These are phyloP conservation scores for Drosophila seguyi DNA, from an alignment of 1,140 invertebrate genomes.

Conservation along the genomic window DNA sequence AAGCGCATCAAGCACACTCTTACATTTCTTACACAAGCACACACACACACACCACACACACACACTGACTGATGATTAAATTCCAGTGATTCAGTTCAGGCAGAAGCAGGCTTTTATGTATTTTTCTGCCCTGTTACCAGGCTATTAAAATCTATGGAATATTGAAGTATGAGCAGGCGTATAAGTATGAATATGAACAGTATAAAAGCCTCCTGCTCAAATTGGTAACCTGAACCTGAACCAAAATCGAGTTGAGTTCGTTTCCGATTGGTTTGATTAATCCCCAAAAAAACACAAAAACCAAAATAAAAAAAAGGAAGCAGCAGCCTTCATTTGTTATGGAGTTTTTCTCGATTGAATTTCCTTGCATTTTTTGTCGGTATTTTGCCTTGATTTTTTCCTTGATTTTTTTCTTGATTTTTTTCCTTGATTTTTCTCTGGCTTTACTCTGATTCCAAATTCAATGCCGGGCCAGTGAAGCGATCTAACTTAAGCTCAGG, in stretches of 20 bases:
- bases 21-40: conserved; percentile 6
- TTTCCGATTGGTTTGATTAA: conserved; percentile 46
- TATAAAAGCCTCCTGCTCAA: neutral
- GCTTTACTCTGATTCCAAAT: neutral
- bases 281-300: neutral
- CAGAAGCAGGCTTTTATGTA: conserved; percentile 6
- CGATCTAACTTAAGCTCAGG: conserved; percentile 17
- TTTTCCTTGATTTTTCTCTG: neutral
- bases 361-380: too few relatives aligned
- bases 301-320: neutral
- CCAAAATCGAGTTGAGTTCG: conserved; percentile 22
- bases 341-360: neutral
- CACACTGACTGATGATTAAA: conserved; percentile 66
- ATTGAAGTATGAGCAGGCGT: neutral
- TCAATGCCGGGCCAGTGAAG: conserved; percentile 7
- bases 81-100: conserved; percentile 70
- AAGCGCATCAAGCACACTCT: conserved; percentile 57
- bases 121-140: neutral
- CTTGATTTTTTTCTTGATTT: neutral
- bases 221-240: conserved; percentile 10
- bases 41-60: conserved; percentile 4
- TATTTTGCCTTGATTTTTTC: neutral
- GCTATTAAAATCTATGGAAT: conserved; percentile 24
- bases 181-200: neutral
- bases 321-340: conserved; percentile 1